These are phyloP conservation scores for Plectus sambesii DNA, from an alignment of 1,140 invertebrate genomes.

Conservation along the genomic window DNA sequence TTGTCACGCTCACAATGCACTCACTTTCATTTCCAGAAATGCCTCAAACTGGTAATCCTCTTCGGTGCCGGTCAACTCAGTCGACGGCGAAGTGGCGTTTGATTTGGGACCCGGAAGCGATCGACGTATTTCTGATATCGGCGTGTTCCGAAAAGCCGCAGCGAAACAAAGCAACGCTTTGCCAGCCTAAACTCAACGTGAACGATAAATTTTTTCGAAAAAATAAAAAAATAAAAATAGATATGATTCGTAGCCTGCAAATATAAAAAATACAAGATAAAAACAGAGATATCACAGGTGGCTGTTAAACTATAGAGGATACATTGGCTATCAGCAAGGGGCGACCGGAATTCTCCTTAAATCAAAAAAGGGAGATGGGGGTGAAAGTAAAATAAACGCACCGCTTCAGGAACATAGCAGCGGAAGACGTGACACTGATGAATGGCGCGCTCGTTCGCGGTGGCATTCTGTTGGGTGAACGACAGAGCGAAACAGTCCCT, in stretches of 20 bases:
- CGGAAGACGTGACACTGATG: constrained; percentile 85
- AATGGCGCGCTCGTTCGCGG: constrained; percentile 63
- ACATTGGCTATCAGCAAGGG: too few relatives aligned
- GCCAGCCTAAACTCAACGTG: constrained; percentile 56
- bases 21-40: constrained; percentile 70
- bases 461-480: constrained; percentile 73
- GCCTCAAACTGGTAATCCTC: constrained; percentile 61
- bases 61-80: constrained; percentile 31
- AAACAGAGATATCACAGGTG: too few relatives aligned
- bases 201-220: constrained; percentile 45
- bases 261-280: constrained; percentile 16
- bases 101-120: constrained; percentile 52
- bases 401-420: constrained; percentile 91
- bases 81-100: constrained; percentile 51
- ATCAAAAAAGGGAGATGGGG: background rate
- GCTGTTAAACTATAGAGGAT: too few relatives aligned
- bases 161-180: constrained; percentile 70
- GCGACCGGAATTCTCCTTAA: too few relatives aligned
- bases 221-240: constrained; percentile 6
- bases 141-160: constrained; percentile 68
- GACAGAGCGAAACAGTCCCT: constrained; percentile 91
- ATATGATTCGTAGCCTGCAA: background rate
- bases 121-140: constrained; percentile 48
- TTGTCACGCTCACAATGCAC: constrained; percentile 64
- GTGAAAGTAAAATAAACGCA: constrained; percentile 54